phyloP scores from a whole-genome alignment of 2,113 vertebrate species.

The Phylloscopus trochiloides region DNA sequence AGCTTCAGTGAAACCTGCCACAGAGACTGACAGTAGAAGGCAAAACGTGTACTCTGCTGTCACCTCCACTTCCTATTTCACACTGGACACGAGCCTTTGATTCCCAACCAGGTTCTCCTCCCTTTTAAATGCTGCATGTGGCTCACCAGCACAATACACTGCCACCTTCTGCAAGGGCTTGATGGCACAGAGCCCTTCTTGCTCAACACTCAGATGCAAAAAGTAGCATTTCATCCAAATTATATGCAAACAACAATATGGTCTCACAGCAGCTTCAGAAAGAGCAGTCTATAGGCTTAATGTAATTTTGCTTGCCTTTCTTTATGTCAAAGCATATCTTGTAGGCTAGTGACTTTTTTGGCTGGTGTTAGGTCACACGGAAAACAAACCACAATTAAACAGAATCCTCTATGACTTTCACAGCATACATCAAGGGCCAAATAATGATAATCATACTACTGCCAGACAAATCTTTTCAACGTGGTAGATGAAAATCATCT shows the following conservation, averaged over 20 bases:
- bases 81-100: background rate
- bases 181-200: background rate
- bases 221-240: background rate
- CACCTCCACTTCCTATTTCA: background rate
- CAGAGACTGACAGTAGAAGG: background rate
- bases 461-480: background rate
- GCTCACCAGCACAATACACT: background rate
- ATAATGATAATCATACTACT: background rate
- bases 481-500: background rate
- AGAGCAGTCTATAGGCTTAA: background rate
- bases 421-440: background rate
- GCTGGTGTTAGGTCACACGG: background rate
- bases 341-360: background rate
- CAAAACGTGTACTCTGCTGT: background rate
- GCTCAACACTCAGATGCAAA: background rate
- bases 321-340: background rate
- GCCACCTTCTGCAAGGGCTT: background rate
- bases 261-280: background rate
- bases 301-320: background rate
- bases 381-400: background rate
- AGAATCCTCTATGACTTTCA: background rate
- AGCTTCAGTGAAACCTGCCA: background rate
- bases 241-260: background rate
- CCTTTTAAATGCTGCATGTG: background rate
- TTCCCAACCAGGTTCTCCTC: background rate